Evolutionary conservation across 2,113 vertebrate species (phyloP).

Genomic region (Anthoscopus minutus): DNA sequence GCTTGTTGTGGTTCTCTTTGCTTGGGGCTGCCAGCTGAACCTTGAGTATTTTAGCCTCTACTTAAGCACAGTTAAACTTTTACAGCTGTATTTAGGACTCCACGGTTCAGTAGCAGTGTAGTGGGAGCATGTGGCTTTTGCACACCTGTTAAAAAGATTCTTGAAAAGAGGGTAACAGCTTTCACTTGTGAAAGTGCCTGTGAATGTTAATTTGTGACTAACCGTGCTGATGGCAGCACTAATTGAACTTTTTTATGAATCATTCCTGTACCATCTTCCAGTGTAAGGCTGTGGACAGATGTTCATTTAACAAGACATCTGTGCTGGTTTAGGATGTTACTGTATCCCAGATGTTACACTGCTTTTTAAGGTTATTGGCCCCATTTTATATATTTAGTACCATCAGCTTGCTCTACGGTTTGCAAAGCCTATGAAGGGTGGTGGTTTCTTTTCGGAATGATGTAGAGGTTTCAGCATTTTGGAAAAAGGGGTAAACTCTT

Average conservation of each 20-base stretch:
- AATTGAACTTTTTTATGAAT: constrained; percentile 31
- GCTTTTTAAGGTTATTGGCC: constrained; percentile 47
- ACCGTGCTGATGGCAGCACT: neutral
- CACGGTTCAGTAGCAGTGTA: neutral
- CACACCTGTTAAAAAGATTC: neutral
- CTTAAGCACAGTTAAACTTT: neutral
- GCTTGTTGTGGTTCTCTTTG: neutral
- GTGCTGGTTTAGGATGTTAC: constrained; percentile 41
- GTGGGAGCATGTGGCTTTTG: neutral
- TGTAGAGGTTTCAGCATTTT: neutral
- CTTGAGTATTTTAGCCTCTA: neutral
- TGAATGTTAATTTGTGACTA: neutral
- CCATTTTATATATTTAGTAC: neutral
- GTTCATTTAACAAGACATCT: constrained; percentile 59
- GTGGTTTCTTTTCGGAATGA: neutral
- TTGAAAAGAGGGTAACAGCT: neutral
- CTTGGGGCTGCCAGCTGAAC: neutral
- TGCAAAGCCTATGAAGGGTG: neutral
- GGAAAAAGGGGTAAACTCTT: neutral
- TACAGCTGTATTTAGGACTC: neutral
- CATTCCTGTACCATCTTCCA: neutral
- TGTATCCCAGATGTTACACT: constrained; percentile 43
- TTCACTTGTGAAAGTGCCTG: neutral
- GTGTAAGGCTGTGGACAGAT: constrained; percentile 15
- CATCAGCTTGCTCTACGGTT: neutral